A percentile compares a stretch with the other conserved stretches of the same genome.
These are phyloP conservation scores for Melanargia galathea DNA, from an alignment of 2,888 invertebrate species.

Conservation along the genomic window DNA sequence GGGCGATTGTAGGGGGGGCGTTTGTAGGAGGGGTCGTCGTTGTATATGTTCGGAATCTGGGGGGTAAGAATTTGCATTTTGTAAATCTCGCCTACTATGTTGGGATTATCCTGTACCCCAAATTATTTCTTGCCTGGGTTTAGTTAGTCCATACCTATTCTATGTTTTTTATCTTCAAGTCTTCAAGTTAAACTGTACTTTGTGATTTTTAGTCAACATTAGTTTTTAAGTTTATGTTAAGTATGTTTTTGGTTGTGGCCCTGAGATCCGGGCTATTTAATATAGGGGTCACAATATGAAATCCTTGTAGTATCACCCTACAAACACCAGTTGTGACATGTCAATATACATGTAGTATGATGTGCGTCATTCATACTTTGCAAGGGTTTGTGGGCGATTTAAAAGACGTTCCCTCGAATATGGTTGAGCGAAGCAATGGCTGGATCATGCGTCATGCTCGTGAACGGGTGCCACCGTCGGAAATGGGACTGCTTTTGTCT, in stretches of 20 bases:
- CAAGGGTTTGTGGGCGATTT: too few species aligned
- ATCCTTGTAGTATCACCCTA: too few species aligned
- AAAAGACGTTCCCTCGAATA: too few species aligned
- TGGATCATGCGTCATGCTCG: too few species aligned
- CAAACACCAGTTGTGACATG: too few species aligned
- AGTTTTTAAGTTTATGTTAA: not conserved
- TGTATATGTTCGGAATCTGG: not conserved
- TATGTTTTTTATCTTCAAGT: not conserved
- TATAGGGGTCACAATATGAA: too few species aligned
- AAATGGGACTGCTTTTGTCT: too few species aligned
- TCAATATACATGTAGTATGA: too few species aligned
- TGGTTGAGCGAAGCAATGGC: too few species aligned
- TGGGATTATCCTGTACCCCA: not conserved
- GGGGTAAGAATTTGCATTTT: not conserved
- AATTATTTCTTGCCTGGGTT: not conserved
- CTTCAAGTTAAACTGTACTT: not conserved
- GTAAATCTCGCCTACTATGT: not conserved
- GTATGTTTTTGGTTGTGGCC: not conserved
- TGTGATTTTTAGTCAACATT: not conserved
- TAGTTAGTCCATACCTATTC: not conserved
- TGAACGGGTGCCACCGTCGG: too few species aligned
- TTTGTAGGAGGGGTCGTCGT: not conserved
- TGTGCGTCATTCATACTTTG: too few species aligned
- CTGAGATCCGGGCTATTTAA: too few species aligned
- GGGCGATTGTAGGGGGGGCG: not conserved